Base-by-base conservation (phyloP, 2,113 vertebrate species). In the Neotragus moschatus region DNA sequence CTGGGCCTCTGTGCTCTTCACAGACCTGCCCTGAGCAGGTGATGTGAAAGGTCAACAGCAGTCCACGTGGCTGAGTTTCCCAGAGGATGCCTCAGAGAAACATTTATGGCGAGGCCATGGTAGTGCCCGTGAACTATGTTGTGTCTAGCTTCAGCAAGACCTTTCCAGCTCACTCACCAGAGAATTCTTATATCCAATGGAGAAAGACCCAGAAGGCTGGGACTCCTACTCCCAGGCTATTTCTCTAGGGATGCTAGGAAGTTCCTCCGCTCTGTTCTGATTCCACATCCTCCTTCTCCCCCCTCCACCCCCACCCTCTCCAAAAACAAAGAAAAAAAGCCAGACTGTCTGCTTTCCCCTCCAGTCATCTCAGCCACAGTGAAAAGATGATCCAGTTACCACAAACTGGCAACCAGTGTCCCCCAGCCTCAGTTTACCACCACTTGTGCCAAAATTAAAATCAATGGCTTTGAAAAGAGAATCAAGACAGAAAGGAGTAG, bases 321-420 rank as follows among this genome's bases (percentile, higher is more conserved):
- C 15, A 11, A 49, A 23, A 90, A 51, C 15, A 12, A 70, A 0
- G 0, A 33, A 84, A 28, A 14, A 7, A 6, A n/a, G n/a, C n/a
- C n/a, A 16, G 49, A 23, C n/a, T 43, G 77, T 92, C 51, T 86
- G 87, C 43, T 92, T 88, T 96, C 77, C 49, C 94, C 97, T 91
- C 90, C 91, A 84, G 91, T 96, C 97, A 98, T 92, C 98, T 97
- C 97, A 94, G 93, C 97, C 97, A 98, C 87, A 63, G 55, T 98
- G 97, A 98, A 94, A 98, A 95, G 84, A 97, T 96, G 96, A 97
- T 91, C 66, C 95, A 97, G 84, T 98, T 94, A 98, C 87, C 96
- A 94, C 96, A 81, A 97, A 97, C 97, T 53, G 28, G 84, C 8
- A 98, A 95, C 73, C 39, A n/a, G 6, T 4, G 36, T 85, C 63